These are phyloP conservation scores for Rhinatrema bivittatum DNA, from an alignment of 2,797 vertebrate species.

Conservation along the genomic window DNA sequence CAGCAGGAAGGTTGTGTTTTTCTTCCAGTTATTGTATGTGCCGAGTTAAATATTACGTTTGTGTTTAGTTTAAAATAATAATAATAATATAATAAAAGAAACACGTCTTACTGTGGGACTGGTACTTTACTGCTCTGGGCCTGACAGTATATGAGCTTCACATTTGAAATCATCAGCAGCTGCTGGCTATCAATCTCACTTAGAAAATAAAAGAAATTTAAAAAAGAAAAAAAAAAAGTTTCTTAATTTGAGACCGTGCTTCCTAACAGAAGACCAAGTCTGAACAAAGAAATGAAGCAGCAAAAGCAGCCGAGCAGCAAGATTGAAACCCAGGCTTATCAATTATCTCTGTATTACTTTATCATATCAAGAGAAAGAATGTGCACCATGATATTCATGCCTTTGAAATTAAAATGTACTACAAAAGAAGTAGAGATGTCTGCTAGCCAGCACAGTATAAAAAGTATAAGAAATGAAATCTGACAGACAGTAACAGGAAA, in stretches of 20 bases:
- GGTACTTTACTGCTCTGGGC: constrained; percentile 1
- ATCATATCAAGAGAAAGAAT: not conserved
- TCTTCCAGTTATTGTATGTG: constrained; percentile 1
- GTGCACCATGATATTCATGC: constrained; percentile 5
- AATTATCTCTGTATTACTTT: not conserved
- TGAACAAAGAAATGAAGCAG: constrained; percentile 4
- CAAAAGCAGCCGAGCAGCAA: not conserved
- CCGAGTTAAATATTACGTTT: constrained; percentile 25
- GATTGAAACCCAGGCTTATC: not conserved
- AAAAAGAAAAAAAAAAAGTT: not conserved
- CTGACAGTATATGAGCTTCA: constrained; percentile 8
- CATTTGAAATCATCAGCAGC: no score
- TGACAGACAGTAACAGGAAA: constrained; percentile 5
- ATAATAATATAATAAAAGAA: no score
- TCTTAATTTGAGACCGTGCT: not conserved
- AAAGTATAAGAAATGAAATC: not conserved
- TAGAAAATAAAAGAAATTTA: no score
- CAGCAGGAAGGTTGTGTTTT: constrained; percentile 15
- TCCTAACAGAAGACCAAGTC: not conserved
- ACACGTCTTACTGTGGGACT: not conserved
- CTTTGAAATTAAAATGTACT: constrained; percentile 16
- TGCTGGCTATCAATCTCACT: no score
- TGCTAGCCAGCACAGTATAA: constrained; percentile 3
- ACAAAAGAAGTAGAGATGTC: constrained; percentile 12
- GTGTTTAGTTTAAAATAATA: constrained; percentile 28